Conservation (phyloP, 2,888 invertebrate species). For the Sceliomorpha sp. region DNA sequence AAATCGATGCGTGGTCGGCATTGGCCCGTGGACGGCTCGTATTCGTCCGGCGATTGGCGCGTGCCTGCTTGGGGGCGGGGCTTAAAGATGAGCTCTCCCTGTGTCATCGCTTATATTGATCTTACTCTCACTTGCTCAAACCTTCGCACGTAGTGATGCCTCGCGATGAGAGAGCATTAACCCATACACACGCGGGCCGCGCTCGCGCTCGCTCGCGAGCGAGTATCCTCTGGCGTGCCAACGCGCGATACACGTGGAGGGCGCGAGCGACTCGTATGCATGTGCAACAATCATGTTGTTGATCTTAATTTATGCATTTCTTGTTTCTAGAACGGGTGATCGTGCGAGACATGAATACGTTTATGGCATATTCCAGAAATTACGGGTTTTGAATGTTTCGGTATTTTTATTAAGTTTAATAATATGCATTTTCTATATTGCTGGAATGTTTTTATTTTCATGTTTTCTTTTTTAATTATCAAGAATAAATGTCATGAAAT, state of each 20-base stretch:
- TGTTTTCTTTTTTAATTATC: too few relatives aligned
- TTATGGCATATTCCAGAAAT: too few relatives aligned
- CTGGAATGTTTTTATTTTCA: background rate
- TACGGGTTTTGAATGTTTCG: too few relatives aligned
- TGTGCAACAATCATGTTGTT: constrained; percentile 37
- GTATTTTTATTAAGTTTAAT: too few relatives aligned
- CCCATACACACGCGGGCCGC: constrained; percentile 10
- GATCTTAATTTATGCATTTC: constrained; percentile 25
- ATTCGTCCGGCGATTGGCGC: constrained; percentile 66
- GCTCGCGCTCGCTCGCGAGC: too few relatives aligned
- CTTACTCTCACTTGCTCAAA: constrained; percentile 63
- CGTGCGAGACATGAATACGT: too few relatives aligned
- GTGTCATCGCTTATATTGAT: constrained; percentile 80
- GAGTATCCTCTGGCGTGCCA: too few relatives aligned
- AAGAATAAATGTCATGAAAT: too few relatives aligned
- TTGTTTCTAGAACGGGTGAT: too few relatives aligned
- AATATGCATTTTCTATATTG: too few relatives aligned
- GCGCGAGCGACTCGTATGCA: constrained; percentile 9
- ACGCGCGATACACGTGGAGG: constrained; percentile 23
- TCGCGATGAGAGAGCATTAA: constrained; percentile 41
- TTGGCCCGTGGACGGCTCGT: constrained; percentile 64
- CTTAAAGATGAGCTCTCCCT: constrained; percentile 80
- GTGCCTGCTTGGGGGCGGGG: constrained; percentile 67
- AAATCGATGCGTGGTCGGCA: constrained; percentile 72
- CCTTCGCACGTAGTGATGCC: constrained; percentile 40